Evolutionary conservation across 2,113 vertebrate species (phyloP), one percentile per base, ranked within the genome.

Genomic region (Dunckerocampus dactyliophorus): DNA sequence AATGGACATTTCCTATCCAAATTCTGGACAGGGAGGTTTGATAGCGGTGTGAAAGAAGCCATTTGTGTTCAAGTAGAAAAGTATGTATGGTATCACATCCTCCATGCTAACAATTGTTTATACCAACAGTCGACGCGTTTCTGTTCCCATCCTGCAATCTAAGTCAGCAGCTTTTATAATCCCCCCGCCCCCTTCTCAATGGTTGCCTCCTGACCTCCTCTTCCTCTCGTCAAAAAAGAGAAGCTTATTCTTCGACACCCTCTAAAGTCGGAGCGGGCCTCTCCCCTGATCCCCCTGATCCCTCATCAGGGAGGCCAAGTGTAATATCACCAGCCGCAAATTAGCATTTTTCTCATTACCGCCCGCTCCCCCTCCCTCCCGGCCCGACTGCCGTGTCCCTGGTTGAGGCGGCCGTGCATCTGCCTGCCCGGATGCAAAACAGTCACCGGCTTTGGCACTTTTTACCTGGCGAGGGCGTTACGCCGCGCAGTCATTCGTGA

Each of bases 311-410:
- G 77, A 84, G 76, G 83, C 79, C 73, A 84, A 88, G 76, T 69
- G 78, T 69, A 83, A 80, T 82, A 82, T 85, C 81, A 80, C 71
- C 73, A 63, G 21, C 39, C 19, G 63, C 63, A 76, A 86, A 89
- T 89, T 90, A 84, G 86, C 89, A 89, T 89, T 88, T 88, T 88
- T 85, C 83, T 89, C 87, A 89, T 90, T 90, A 90, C 76, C 74
- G 57, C 78, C 51, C 21, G 22, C 76, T 72, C 76, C 74, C 59
- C 70, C 68, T 73, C 67, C 74, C 73, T 65, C 72, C 74, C 65
- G 17, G n/a, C 16, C 47, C 15, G n/a, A 19, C 47, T 16, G n/a
- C 15, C 47, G 47, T 16, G 47, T n/a, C 16, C 19, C 47, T 19
- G 15, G 17, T 13, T 42, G 39, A 13, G 39, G 39, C 39, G 12